Evolutionary conservation across 1,140 invertebrate genomes (phyloP).

Genomic region (Pogonomyrmex californicus): DNA sequence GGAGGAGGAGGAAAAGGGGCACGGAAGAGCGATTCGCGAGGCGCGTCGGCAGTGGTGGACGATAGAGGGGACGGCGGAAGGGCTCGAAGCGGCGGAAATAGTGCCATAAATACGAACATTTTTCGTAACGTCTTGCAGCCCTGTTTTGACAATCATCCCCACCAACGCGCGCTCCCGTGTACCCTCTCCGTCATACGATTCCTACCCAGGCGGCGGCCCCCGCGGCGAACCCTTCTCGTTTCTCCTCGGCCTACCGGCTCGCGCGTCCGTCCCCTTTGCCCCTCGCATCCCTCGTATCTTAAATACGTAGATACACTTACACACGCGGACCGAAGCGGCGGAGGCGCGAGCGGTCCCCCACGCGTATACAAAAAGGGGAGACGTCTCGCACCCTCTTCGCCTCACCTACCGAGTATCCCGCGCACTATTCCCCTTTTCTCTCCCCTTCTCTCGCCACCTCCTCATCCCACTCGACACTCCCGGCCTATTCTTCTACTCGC

Average conservation of each 20-base stretch:
- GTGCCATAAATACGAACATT: slow-evolving; percentile 85
- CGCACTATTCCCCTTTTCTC: slow-evolving; percentile 1
- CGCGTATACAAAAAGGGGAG: slow-evolving; percentile 44
- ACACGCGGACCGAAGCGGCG: slow-evolving; percentile 10
- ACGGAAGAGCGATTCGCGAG: slow-evolving; percentile 63
- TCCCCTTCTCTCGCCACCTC: slow-evolving; percentile 1
- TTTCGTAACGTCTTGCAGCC: slow-evolving; percentile 82
- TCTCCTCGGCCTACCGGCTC: slow-evolving; percentile 48
- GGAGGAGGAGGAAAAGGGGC: slow-evolving; percentile 62
- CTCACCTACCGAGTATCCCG: slow-evolving; percentile 36
- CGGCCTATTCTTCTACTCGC: slow-evolving; percentile 76
- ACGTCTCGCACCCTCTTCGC: slow-evolving; percentile 61
- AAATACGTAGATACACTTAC: slow-evolving; percentile 68
- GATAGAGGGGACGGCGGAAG: slow-evolving; percentile 46
- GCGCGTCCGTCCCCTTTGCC: slow-evolving; percentile 15
- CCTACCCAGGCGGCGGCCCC: slow-evolving; percentile 36
- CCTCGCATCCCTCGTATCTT: slow-evolving; percentile 64
- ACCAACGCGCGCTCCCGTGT: slow-evolving; percentile 52
- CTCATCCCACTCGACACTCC: slow-evolving; percentile 27
- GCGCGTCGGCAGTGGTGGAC: slow-evolving; percentile 47
- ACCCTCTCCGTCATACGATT: slow-evolving; percentile 62
- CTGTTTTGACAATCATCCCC: slow-evolving; percentile 84
- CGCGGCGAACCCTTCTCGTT: slow-evolving; percentile 23
- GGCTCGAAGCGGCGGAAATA: slow-evolving; percentile 82
- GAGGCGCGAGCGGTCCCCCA: slow-evolving; percentile 23